Conservation (phyloP, 2,888 invertebrate species). For the Molanna angustata region DNA sequence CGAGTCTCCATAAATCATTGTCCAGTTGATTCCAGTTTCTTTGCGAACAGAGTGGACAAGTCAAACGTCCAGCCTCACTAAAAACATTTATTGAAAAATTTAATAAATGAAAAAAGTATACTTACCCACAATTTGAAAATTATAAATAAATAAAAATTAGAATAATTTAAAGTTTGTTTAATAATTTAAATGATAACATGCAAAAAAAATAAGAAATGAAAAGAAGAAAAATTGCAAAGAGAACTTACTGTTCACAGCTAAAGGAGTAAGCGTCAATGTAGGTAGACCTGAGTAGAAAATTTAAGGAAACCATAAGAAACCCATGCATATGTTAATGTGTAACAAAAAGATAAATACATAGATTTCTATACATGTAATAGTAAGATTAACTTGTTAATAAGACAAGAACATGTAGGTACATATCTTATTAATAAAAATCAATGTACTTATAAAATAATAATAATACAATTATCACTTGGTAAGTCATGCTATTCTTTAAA, state of each 20-base stretch:
- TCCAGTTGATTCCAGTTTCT: conserved; percentile 88
- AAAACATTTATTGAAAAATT: conserved; percentile 25
- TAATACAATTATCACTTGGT: no score
- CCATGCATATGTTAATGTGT: conserved; percentile 25
- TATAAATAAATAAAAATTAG: not conserved
- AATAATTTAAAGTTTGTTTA: not conserved
- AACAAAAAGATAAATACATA: conserved; percentile 5
- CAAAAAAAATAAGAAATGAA: not conserved
- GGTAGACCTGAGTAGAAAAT: conserved; percentile 49
- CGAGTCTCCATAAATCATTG: conserved; percentile 86
- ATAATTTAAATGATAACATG: not conserved
- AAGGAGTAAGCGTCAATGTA: conserved; percentile 56
- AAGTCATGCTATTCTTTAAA: not conserved
- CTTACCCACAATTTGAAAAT: not conserved
- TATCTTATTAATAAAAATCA: no score
- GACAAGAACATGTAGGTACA: no score
- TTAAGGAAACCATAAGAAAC: conserved; percentile 37
- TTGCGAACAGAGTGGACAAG: conserved; percentile 84
- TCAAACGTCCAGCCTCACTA: conserved; percentile 73
- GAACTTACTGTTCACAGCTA: conserved; percentile 60
- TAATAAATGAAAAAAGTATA: not conserved
- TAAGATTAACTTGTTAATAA: no score
- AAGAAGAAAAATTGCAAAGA: not conserved
- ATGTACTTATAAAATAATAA: no score
- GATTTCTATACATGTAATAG: no score